Percentiles rank a stretch among this genome's conserved stretches.
These are phyloP conservation scores for Actias luna DNA, from an alignment of 2,888 invertebrate genomes.

Conservation along the genomic window DNA sequence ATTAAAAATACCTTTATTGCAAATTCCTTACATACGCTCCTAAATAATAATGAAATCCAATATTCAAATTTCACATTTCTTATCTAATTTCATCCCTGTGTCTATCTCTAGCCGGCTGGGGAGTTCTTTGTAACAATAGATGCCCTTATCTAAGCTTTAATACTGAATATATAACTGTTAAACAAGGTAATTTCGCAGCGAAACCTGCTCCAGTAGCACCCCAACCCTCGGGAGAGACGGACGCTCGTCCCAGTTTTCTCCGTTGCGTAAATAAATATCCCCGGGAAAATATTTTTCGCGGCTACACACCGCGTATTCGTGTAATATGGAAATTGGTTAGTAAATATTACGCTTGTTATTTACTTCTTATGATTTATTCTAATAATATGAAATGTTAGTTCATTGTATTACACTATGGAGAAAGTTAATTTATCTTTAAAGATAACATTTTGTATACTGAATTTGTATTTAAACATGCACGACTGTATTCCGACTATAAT, in stretches of 20 bases:
- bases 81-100: neutral
- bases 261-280: neutral
- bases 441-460: too few relatives aligned
- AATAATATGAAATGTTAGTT: neutral
- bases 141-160: neutral
- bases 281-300: constrained; percentile 2
- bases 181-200: neutral
- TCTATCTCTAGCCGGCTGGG: neutral
- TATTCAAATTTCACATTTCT: neutral
- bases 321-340: constrained; percentile 17
- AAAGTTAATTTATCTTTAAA: too few relatives aligned
- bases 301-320: neutral
- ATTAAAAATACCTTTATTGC: too few relatives aligned
- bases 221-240: constrained; percentile 28
- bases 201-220: constrained; percentile 30
- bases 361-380: neutral
- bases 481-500: too few relatives aligned
- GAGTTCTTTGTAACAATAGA: neutral
- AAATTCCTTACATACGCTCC: neutral
- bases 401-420: neutral
- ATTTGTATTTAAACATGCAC: too few relatives aligned
- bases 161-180: neutral
- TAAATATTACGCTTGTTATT: neutral
- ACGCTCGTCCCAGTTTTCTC: neutral
- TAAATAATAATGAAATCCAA: neutral